Evolutionary conservation across 2,113 vertebrate genomes (phyloP).

Genomic region (Lycocorax pyrrhopterus): DNA sequence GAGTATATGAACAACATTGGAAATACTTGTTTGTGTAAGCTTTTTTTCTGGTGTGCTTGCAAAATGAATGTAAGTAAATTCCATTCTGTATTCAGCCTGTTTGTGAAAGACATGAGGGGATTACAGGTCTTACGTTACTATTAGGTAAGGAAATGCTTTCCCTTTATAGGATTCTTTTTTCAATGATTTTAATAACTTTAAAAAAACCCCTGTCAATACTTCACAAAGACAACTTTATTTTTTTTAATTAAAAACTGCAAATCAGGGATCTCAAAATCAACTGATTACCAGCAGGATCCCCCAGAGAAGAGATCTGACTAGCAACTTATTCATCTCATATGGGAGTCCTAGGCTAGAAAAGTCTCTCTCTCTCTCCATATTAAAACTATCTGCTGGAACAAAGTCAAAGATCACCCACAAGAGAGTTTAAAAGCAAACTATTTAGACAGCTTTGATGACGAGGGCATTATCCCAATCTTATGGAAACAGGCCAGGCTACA

Average conservation of each 20-base stretch:
- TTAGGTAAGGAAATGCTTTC: neutral
- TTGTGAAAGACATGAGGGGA: neutral
- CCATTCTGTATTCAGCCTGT: neutral
- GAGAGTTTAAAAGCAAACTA: neutral
- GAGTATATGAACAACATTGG: neutral
- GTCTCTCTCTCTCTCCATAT: neutral
- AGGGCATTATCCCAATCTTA: neutral
- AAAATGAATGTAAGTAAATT: neutral
- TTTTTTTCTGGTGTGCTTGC: neutral
- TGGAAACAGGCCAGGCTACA: neutral
- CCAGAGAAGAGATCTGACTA: neutral
- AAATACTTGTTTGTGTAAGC: neutral
- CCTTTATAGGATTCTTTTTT: neutral
- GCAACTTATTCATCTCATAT: neutral
- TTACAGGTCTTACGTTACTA: neutral
- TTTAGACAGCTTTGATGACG: accelerated
- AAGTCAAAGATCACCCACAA: neutral
- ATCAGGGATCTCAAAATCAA: neutral
- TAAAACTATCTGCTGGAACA: neutral
- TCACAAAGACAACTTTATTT: neutral
- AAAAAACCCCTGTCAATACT: neutral
- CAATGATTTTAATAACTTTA: neutral
- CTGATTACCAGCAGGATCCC: neutral
- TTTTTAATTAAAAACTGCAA: neutral
- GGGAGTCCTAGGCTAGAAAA: neutral